Conservation (phyloP, 2,888 invertebrate species). For the Chrysolina oricalcia region DNA sequence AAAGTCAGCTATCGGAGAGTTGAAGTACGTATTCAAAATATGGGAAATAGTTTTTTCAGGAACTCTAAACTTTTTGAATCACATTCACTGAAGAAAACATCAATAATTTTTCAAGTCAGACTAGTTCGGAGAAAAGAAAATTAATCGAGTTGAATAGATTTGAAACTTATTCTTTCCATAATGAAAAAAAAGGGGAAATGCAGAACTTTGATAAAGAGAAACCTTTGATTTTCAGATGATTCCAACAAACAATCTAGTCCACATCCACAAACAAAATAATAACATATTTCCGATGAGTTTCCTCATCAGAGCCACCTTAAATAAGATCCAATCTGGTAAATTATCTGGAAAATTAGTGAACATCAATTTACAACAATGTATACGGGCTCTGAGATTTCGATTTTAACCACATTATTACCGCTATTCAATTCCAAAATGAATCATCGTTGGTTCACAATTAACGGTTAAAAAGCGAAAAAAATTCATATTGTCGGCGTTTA, state of each 20-base stretch:
- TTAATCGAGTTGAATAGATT: too few relatives aligned
- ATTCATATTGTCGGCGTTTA: constrained; percentile 66
- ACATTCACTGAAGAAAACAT: too few relatives aligned
- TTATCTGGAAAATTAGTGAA: constrained; percentile 50
- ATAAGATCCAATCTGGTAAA: constrained; percentile 34
- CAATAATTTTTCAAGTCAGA: too few relatives aligned
- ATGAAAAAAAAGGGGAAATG: not conserved
- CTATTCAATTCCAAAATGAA: constrained; percentile 51
- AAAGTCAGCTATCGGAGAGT: too few relatives aligned
- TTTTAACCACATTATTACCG: constrained; percentile 50
- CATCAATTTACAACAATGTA: constrained; percentile 58
- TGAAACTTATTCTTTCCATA: not conserved
- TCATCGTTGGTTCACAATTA: constrained; percentile 54
- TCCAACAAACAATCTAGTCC: constrained; percentile 45
- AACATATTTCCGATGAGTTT: constrained; percentile 19
- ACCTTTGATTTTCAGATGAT: constrained; percentile 44
- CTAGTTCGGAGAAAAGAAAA: too few relatives aligned
- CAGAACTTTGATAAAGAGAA: not conserved
- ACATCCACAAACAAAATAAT: constrained; percentile 38
- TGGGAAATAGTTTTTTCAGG: too few relatives aligned
- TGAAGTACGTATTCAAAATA: too few relatives aligned
- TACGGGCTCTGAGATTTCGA: constrained; percentile 56
- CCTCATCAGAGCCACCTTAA: not conserved
- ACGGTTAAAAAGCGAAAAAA: constrained; percentile 54
- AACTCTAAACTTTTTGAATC: too few relatives aligned